Conservation (phyloP, 2,888 invertebrate genomes). For the Drosophila meridiana region DNA sequence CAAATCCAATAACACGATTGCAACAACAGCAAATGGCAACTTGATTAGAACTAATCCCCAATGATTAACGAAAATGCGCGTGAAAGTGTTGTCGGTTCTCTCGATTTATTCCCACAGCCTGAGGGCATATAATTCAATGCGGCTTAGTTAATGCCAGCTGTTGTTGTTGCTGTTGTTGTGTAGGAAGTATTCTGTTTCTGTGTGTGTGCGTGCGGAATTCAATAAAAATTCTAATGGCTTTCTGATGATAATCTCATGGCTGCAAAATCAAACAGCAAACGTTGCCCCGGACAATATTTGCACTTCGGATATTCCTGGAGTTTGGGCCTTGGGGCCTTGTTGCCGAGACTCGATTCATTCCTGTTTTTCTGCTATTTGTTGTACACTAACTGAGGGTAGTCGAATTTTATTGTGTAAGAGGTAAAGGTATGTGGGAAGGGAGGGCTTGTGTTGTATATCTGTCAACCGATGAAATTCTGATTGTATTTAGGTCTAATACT, state of each 20-base stretch:
- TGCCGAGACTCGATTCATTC: conserved; percentile 26
- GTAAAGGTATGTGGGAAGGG: neutral
- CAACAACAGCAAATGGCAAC: conserved; percentile 49
- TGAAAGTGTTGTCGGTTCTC: conserved; percentile 65
- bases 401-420: neutral
- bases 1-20: conserved; percentile 71
- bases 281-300: conserved; percentile 60
- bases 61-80: conserved; percentile 77
- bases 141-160: conserved; percentile 49
- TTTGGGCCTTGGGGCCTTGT: conserved; percentile 46
- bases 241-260: conserved; percentile 81
- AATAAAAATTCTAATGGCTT: conserved; percentile 82
- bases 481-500: no score
- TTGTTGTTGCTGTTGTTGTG: conserved; percentile 39
- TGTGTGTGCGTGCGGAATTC: conserved; percentile 75
- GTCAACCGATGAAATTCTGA: no score
- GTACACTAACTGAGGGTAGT: neutral
- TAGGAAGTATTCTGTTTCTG: conserved; percentile 20
- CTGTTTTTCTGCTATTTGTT: conserved; percentile 18
- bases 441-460: neutral
- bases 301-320: conserved; percentile 41
- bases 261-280: conserved; percentile 75
- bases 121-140: conserved; percentile 65
- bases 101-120: conserved; percentile 48
- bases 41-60: conserved; percentile 74